Conservation (phyloP, 2,888 invertebrate genomes). For the Leucozona laternaria region DNA sequence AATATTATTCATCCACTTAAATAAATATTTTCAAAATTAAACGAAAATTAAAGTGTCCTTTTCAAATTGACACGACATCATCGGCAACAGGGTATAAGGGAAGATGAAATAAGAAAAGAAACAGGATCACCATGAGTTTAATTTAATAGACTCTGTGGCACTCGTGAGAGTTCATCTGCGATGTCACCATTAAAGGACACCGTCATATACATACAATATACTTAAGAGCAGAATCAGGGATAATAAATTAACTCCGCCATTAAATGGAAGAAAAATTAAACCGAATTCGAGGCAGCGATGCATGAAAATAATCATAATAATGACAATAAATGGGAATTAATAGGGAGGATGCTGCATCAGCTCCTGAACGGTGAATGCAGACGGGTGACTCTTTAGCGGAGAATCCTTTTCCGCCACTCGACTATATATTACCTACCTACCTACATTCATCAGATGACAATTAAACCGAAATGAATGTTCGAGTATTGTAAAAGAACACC, state of each 20-base stretch:
- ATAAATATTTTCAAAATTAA: slow-evolving; percentile 74
- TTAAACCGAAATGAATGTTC: slow-evolving; percentile 53
- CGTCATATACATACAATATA: slow-evolving; percentile 35
- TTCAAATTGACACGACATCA: slow-evolving; percentile 43
- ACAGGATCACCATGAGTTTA: slow-evolving; percentile 65
- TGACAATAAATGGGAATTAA: slow-evolving; percentile 66
- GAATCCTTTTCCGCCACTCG: slow-evolving; percentile 71
- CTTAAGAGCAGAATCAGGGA: slow-evolving; percentile 40
- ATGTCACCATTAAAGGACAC: slow-evolving; percentile 75
- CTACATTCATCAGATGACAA: slow-evolving; percentile 64
- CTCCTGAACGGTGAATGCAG: no score
- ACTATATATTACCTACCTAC: neutral
- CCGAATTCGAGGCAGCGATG: slow-evolving; percentile 83
- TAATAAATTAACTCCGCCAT: slow-evolving; percentile 75
- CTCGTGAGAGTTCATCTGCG: slow-evolving; percentile 70
- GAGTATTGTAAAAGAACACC: neutral
- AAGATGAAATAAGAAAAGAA: slow-evolving; percentile 32
- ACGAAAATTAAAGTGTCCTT: slow-evolving; percentile 74
- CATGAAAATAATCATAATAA: slow-evolving; percentile 80
- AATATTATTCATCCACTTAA: slow-evolving; percentile 55
- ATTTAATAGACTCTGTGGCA: slow-evolving; percentile 73
- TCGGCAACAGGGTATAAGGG: neutral
- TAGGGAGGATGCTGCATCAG: slow-evolving; percentile 71
- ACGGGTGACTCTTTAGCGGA: slow-evolving; percentile 30
- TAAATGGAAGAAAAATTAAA: slow-evolving; percentile 81